Evolutionary conservation across 2,888 invertebrate genomes (phyloP).

Genomic region (Heliconius aoede): DNA sequence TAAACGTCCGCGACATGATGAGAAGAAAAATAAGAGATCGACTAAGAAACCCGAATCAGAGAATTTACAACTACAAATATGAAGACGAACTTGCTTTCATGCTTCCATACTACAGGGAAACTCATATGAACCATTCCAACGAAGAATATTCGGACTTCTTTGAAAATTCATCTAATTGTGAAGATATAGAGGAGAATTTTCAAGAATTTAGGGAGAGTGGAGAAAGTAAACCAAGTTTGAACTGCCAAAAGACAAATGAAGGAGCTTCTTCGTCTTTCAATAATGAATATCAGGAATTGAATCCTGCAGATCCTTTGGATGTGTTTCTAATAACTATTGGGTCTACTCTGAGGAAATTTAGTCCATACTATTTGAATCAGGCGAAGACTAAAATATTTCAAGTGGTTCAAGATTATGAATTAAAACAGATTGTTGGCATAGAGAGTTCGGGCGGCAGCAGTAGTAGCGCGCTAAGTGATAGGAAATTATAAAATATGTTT

Average conservation of each 20-base stretch:
- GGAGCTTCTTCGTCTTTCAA: constrained; percentile 8
- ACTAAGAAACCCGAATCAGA: constrained; percentile 58
- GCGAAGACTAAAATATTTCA: constrained; percentile 78
- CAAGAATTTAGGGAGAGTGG: constrained; percentile 52
- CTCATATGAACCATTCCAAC: constrained; percentile 36
- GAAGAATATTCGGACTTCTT: constrained; percentile 62
- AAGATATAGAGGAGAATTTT: constrained; percentile 59
- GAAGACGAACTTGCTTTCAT: constrained; percentile 71
- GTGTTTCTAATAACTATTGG: constrained; percentile 73
- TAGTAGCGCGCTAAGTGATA: not conserved
- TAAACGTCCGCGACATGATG: constrained; percentile 77
- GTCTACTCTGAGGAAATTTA: constrained; percentile 68
- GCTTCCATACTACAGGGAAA: constrained; percentile 67
- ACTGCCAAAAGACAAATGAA: constrained; percentile 50
- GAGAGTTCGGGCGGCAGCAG: constrained; percentile 53
- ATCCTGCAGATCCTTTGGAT: constrained; percentile 66
- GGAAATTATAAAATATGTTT: no score
- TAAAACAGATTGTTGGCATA: constrained; percentile 69
- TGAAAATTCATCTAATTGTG: constrained; percentile 57
- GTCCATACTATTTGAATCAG: constrained; percentile 72
- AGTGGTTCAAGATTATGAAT: constrained; percentile 76
- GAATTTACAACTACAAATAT: constrained; percentile 70
- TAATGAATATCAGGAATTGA: constrained; percentile 59
- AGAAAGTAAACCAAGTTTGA: constrained; percentile 58
- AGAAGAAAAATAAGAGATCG: constrained; percentile 66